phyloP scores from a whole-genome alignment of 2,113 vertebrate species.

The Azemiops feae region DNA sequence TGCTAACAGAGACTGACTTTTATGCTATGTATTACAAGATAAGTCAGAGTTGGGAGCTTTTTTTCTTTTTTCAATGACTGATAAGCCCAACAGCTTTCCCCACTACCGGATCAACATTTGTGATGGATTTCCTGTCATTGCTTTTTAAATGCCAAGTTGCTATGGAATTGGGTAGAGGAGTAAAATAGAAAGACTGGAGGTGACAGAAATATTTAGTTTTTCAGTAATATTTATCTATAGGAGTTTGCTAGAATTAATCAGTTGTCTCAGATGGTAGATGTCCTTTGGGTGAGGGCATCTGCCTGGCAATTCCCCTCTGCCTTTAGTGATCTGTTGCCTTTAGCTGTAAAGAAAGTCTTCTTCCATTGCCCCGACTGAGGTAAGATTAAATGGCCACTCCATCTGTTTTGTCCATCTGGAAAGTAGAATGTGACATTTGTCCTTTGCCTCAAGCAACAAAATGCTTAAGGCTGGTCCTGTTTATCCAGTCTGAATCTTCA shows the following conservation, averaged over 20 bases:
- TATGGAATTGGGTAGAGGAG: neutral
- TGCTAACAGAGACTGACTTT: neutral
- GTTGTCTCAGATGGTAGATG: neutral
- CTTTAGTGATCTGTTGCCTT: neutral
- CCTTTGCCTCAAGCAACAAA: neutral
- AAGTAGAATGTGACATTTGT: neutral
- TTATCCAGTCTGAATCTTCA: neutral
- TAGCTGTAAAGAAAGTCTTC: neutral
- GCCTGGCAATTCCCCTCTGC: neutral
- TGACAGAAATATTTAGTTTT: neutral
- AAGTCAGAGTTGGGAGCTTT: neutral
- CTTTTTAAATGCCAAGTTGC: neutral
- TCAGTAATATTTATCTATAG: neutral
- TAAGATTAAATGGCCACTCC: neutral
- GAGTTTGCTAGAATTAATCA: neutral
- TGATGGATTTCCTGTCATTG: neutral
- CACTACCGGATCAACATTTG: neutral
- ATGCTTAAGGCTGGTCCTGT: neutral
- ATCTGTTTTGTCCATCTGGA: neutral
- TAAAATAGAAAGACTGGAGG: neutral
- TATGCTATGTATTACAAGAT: neutral
- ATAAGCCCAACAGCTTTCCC: neutral
- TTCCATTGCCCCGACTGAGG: neutral
- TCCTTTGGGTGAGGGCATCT: neutral
- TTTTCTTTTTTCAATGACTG: neutral